Evolutionary conservation across 1,140 invertebrate genomes (phyloP).

Genomic region (Berghia stephanieae): DNA sequence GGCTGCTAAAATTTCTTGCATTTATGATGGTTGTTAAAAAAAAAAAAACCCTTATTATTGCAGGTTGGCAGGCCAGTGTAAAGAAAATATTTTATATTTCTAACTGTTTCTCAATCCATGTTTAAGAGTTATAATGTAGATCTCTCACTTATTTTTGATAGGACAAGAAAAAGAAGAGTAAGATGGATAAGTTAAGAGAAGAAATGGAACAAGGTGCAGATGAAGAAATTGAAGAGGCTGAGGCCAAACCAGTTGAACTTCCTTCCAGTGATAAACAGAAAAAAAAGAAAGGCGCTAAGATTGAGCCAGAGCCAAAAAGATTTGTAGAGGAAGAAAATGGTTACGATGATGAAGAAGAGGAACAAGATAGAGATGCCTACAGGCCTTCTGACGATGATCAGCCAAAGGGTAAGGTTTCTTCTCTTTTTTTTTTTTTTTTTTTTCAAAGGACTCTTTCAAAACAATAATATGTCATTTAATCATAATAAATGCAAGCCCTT

Average conservation of each 20-base stretch:
- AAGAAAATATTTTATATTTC: too few relatives aligned
- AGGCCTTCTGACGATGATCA: conserved; percentile 24
- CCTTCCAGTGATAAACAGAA: conserved; percentile 31
- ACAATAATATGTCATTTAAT: too few relatives aligned
- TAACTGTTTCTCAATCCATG: conserved; percentile 10
- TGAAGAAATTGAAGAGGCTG: conserved; percentile 27
- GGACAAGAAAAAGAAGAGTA: conserved; percentile 46
- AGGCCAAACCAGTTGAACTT: conserved; percentile 24
- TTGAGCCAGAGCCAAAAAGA: conserved; percentile 35
- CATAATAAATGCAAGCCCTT: too few relatives aligned
- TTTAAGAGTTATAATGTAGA: conserved; percentile 16
- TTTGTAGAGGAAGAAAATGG: conserved; percentile 44
- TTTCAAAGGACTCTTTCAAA: too few relatives aligned
- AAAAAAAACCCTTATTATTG: too few relatives aligned
- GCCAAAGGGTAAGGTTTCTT: conserved; percentile 26
- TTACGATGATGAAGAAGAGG: conserved; percentile 43
- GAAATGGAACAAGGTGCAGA: conserved; percentile 42
- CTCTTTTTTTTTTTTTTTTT: background rate
- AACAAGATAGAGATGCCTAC: conserved; percentile 37
- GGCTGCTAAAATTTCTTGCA: too few relatives aligned
- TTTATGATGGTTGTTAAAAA: too few relatives aligned
- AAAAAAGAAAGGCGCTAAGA: conserved; percentile 27
- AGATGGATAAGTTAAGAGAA: conserved; percentile 41
- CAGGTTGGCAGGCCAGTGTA: too few relatives aligned
- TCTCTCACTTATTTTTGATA: background rate